Evolutionary conservation across 2,888 invertebrate genomes (phyloP).

Genomic region (Thumatha senex): DNA sequence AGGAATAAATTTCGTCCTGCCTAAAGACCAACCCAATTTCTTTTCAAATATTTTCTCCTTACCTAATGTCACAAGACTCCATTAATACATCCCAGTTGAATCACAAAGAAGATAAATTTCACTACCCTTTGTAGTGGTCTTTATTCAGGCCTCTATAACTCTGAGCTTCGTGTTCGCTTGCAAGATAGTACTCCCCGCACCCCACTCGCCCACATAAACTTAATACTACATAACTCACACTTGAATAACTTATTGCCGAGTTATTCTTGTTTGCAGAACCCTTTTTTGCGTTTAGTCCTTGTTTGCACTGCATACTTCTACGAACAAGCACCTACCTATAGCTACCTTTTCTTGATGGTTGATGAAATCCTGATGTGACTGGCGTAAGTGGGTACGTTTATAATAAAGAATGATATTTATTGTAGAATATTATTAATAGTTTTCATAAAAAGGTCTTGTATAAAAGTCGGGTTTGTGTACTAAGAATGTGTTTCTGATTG

Average conservation of each 20-base stretch:
- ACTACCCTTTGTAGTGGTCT: constrained; percentile 37
- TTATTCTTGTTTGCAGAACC: constrained; percentile 62
- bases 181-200: constrained; percentile 49
- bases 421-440: too few species aligned
- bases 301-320: constrained; percentile 35
- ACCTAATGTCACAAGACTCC: constrained; percentile 15
- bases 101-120: constrained; percentile 25
- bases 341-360: constrained; percentile 14
- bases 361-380: constrained; percentile 19
- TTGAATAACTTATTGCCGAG: constrained; percentile 73
- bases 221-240: constrained; percentile 75
- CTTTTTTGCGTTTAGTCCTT: constrained; percentile 58
- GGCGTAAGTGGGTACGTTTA: constrained; percentile 27
- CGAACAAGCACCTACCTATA: constrained; percentile 14
- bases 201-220: constrained; percentile 65
- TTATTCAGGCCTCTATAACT: constrained; percentile 38
- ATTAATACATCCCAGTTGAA: constrained; percentile 19
- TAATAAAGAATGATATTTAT: too few species aligned
- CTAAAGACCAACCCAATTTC: constrained; percentile 3
- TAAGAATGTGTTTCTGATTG: neutral
- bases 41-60: constrained; percentile 13
- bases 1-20: constrained; percentile 3
- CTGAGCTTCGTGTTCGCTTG: constrained; percentile 38
- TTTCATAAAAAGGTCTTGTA: constrained; percentile 17
- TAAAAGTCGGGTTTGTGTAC: constrained; percentile 9